These are phyloP conservation scores for Cygnus atratus DNA, from an alignment of 2,113 vertebrate species.

Conservation along the genomic window DNA sequence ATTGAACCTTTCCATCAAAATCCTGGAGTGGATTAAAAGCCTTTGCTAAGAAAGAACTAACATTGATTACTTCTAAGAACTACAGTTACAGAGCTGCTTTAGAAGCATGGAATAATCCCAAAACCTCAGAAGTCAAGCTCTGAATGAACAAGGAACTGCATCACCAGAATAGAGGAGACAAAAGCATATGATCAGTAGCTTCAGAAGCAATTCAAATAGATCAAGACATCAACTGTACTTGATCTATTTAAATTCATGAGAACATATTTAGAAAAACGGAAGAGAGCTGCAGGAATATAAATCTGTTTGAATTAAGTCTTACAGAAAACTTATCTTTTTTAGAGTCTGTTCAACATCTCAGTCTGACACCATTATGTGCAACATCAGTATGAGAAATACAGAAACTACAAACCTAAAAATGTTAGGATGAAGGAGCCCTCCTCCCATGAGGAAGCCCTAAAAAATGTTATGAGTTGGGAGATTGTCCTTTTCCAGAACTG, in stretches of 20 bases:
- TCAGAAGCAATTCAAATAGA: conserved; percentile 33
- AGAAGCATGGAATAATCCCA: background rate
- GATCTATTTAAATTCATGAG: conserved; percentile 23
- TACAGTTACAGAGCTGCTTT: background rate
- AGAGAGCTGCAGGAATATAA: background rate
- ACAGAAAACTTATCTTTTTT: background rate
- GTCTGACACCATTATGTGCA: background rate
- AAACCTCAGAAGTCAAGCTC: background rate
- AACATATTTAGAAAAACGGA: background rate
- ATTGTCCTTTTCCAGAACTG: background rate
- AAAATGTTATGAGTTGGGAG: fast-evolving
- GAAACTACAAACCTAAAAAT: background rate
- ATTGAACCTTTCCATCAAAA: conserved; percentile 36
- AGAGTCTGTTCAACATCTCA: background rate
- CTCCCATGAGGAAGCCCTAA: background rate
- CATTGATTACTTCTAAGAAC: conserved; percentile 26
- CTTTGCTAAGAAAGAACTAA: background rate
- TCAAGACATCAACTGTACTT: background rate
- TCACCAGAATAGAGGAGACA: background rate
- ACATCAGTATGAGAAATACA: background rate
- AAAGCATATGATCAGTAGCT: conserved; percentile 38
- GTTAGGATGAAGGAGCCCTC: background rate
- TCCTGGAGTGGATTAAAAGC: conserved; percentile 5
- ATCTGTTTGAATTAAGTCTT: background rate
- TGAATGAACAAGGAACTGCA: background rate